These are phyloP conservation scores for Thereva unica DNA, from an alignment of 2,888 invertebrate genomes.

Conservation along the genomic window DNA sequence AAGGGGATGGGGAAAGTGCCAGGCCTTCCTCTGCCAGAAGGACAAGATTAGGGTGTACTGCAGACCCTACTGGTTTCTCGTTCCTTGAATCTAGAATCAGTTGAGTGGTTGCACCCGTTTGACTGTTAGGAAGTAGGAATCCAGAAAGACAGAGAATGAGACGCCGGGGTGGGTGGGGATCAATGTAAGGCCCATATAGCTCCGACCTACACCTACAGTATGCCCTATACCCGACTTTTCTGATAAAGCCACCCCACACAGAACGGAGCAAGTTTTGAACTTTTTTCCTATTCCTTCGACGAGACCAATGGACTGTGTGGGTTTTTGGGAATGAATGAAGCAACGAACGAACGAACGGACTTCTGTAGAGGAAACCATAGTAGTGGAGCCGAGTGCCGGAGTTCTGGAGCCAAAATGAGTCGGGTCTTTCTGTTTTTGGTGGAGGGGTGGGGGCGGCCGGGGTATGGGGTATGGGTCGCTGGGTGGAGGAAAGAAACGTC, in stretches of 20 bases:
- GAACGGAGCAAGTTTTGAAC: conserved; percentile 32
- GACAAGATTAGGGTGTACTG: conserved; percentile 33
- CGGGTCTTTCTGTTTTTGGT: background rate
- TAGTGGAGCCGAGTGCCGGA: conserved; percentile 25
- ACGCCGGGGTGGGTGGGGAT: conserved; percentile 4
- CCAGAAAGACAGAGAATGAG: background rate
- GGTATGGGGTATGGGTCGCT: too few relatives aligned
- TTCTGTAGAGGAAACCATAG: conserved; percentile 33
- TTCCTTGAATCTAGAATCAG: conserved; percentile 38
- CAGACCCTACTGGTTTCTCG: conserved; percentile 34
- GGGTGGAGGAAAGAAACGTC: conserved; percentile 37
- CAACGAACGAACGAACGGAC: conserved; percentile 9
- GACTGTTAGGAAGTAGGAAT: conserved; percentile 31
- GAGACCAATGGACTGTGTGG: conserved; percentile 35
- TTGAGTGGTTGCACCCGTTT: conserved; percentile 40
- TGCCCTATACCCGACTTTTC: conserved; percentile 30
- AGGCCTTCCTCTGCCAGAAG: conserved; percentile 21
- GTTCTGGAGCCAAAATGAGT: conserved; percentile 26
- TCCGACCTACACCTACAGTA: conserved; percentile 31
- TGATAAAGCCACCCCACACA: conserved; percentile 23
- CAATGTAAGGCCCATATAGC: conserved; percentile 31
- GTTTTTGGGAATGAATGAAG: conserved; percentile 6
- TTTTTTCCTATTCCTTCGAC: conserved; percentile 31
- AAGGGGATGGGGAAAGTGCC: conserved; percentile 14
- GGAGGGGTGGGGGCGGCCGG: too few relatives aligned